Evolutionary conservation across 1,140 invertebrate genomes (phyloP), one percentile per base, ranked within the genome.

Genomic region (Trichonephila clavipes): DNA sequence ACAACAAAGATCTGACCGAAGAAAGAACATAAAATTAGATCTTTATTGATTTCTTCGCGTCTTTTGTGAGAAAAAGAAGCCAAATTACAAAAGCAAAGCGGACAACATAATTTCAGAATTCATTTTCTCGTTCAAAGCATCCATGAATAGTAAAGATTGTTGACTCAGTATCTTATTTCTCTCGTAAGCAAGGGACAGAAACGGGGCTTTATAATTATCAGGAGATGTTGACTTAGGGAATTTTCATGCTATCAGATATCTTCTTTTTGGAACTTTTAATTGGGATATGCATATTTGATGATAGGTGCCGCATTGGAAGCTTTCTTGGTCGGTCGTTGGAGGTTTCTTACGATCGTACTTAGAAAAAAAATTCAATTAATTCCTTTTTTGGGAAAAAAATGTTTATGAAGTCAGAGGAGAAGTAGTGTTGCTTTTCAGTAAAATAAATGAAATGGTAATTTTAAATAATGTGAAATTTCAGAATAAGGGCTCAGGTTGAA

Each of bases 141-240:
- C 61, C 62, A 88, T 88, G 86, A 62, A 88, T 88, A 88, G 59
- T 44, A 88, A 88, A 58, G 34, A 77, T 19, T 88, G 86, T 88
- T 88, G 86, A 88, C 86, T 64, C 62, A 88, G 86, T 88, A 66
- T 88, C 86, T 88, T 88, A 40, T 88, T 88, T 28, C 40, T 40
- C 66, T 69, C 66, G 66, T 69, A 69, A 51, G 44, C 19, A 77
- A 34, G 24, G 18, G 4, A n/a, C 40, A 8, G 82, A 51, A 83
- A 83, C 82, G 82, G 40, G 82, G 40, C 51, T 83, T 83, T 83
- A 83, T 83, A 83, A 83, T 83, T 83, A 83, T 83, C 82, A n/a
- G 69, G 82, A 83, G 82, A 83, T 83, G 82, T 83, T 83, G 82
- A 83, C 82, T 21, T 40, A 24, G 82, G 28, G 82, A 83, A 59